Percentiles rank a stretch among this genome's conserved stretches.
Conservation (phyloP, 2,888 invertebrate genomes). For the Cyaniris semiargus region DNA sequence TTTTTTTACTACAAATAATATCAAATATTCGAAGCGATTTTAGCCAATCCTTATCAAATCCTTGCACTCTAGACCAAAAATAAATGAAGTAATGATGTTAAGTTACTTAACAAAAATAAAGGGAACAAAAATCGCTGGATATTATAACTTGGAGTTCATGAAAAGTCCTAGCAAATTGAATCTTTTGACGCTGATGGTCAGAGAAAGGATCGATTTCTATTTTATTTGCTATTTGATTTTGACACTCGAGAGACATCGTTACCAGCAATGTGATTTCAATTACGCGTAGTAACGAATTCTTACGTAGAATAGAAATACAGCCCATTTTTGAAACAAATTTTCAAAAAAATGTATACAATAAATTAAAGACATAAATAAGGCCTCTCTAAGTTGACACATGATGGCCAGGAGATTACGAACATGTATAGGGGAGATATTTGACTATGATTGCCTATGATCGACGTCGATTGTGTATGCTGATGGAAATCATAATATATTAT, state of each 20-base stretch:
- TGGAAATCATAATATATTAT: too few species aligned
- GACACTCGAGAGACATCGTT: constrained; percentile 53
- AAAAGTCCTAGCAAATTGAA: constrained; percentile 74
- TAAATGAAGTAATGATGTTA: too few species aligned
- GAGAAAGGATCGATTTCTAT: constrained; percentile 72
- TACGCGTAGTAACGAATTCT: constrained; percentile 40
- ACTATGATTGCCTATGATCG: too few species aligned
- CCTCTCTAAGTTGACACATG: too few species aligned
- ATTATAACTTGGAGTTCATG: constrained; percentile 17
- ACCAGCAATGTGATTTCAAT: constrained; percentile 65
- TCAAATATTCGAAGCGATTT: too few species aligned
- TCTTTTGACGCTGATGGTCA: constrained; percentile 67
- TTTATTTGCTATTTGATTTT: constrained; percentile 74
- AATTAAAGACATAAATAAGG: too few species aligned
- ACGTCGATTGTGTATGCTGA: too few species aligned
- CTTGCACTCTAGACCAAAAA: background rate
- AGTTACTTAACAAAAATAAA: background rate
- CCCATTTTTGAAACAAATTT: background rate
- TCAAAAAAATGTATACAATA: background rate
- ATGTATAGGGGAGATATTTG: too few species aligned
- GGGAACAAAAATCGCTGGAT: background rate
- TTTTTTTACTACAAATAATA: too few species aligned
- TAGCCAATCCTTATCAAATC: too few species aligned
- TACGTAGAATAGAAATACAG: background rate
- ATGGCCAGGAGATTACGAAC: too few species aligned